Percentiles rank a stretch among this genome's conserved stretches.
Evolutionary conservation across 2,113 vertebrate species (phyloP).

Genomic region (Noturus placidus): DNA sequence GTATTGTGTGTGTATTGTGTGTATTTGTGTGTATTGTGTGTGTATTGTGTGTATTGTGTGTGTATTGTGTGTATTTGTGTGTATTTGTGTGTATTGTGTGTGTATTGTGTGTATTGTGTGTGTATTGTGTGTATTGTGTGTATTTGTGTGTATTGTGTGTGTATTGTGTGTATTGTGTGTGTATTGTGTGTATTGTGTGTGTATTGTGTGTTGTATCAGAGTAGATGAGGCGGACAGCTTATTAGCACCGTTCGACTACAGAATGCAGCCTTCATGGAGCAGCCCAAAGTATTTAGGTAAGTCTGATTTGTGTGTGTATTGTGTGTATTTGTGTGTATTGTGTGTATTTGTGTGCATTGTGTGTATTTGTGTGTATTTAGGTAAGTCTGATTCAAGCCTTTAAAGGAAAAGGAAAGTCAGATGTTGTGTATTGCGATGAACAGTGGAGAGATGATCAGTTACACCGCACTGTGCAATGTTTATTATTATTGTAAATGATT

Average conservation of each 20-base stretch:
- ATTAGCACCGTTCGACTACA: slow-evolving; percentile 78
- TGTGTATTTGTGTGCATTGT: too few relatives aligned
- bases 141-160: too few relatives aligned
- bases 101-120: background rate
- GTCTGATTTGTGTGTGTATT: too few relatives aligned
- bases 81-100: too few relatives aligned
- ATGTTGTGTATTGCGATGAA: background rate
- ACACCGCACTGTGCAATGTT: background rate
- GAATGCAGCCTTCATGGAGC: slow-evolving; percentile 75
- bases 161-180: background rate
- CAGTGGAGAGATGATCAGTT: background rate
- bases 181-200: background rate
- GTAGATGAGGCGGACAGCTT: slow-evolving; percentile 75
- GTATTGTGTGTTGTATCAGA: slow-evolving; percentile 54
- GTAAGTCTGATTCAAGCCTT: slow-evolving; percentile 55
- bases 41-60: too few relatives aligned
- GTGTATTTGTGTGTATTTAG: too few relatives aligned
- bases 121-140: too few relatives aligned
- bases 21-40: background rate
- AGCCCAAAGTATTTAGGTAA: slow-evolving; percentile 76
- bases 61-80: background rate
- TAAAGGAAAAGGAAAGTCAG: background rate
- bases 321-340: too few relatives aligned
- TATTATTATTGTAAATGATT: background rate
- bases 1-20: too few relatives aligned